Conservation (phyloP, 2,797 vertebrate genomes). For the Lutra lutra region DNA sequence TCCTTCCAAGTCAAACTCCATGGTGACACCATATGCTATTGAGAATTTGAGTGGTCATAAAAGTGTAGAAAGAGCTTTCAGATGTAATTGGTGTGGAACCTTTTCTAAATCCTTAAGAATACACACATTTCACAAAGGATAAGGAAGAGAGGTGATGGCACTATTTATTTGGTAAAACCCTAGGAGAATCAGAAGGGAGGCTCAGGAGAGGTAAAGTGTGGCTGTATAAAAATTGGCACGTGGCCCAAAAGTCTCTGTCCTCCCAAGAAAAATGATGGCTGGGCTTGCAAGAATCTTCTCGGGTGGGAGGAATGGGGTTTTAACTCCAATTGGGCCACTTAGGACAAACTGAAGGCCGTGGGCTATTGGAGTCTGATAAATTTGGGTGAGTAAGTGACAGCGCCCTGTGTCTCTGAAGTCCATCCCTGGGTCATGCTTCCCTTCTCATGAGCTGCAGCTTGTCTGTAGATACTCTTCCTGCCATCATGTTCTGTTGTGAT, state of each 20-base stretch:
- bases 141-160: background rate
- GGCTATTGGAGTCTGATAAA: background rate
- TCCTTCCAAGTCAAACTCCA: background rate
- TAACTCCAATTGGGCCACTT: background rate
- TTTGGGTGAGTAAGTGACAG: no score
- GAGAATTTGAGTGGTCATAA: background rate
- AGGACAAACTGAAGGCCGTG: background rate
- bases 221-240: background rate
- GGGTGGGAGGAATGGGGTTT: background rate
- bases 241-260: background rate
- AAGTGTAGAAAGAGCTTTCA: slow-evolving; percentile 3
- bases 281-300: background rate
- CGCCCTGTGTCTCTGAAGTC: background rate
- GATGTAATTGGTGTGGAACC: background rate
- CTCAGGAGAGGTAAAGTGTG: background rate
- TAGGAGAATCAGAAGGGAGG: background rate
- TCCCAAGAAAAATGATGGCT: background rate
- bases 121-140: background rate
- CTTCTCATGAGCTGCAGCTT: background rate
- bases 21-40: background rate
- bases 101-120: background rate
- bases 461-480: background rate
- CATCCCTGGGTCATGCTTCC: background rate
- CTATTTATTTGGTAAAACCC: background rate
- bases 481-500: fast-evolving